Percentiles rank a stretch among this genome's conserved stretches.
Evolutionary conservation across 1,140 invertebrate genomes (phyloP).

Genomic region (Sipha flava): DNA sequence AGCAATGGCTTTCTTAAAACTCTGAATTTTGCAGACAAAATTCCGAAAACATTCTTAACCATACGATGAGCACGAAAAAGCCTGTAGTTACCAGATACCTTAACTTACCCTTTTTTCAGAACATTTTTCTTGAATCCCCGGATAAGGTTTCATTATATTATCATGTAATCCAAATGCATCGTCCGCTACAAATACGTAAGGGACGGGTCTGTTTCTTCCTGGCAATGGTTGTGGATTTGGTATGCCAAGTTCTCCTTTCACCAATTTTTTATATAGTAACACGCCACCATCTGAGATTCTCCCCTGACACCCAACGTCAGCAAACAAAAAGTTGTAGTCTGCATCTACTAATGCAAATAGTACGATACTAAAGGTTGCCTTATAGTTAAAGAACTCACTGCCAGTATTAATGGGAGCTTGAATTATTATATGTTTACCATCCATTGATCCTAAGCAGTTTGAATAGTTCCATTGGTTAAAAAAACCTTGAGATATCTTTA

Average conservation of each 20-base stretch:
- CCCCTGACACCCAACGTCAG: slow-evolving; percentile 35
- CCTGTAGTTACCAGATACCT: too few species aligned
- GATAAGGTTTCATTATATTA: slow-evolving; percentile 47
- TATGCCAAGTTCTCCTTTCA: slow-evolving; percentile 32
- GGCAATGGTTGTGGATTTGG: background rate
- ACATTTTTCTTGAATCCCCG: slow-evolving; percentile 44
- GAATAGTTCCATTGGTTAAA: slow-evolving; percentile 39
- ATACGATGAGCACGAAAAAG: too few species aligned
- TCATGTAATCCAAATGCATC: slow-evolving; percentile 46
- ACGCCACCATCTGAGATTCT: slow-evolving; percentile 43
- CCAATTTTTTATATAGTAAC: slow-evolving; percentile 38
- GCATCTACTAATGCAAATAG: slow-evolving; percentile 37
- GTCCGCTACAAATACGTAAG: slow-evolving; percentile 44
- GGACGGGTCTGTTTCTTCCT: background rate
- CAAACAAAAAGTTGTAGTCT: slow-evolving; percentile 36
- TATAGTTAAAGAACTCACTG: slow-evolving; percentile 35
- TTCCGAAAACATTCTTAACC: too few species aligned
- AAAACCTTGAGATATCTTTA: slow-evolving; percentile 40
- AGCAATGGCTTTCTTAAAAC: slow-evolving; percentile 32
- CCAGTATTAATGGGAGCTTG: slow-evolving; percentile 40
- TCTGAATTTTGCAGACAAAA: too few species aligned
- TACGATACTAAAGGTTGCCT: slow-evolving; percentile 34
- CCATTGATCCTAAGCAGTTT: slow-evolving; percentile 41
- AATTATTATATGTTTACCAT: slow-evolving; percentile 44
- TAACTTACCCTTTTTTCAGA: slow-evolving; percentile 40